These are phyloP conservation scores for Sebastes hubbsi DNA, from an alignment of 2,797 vertebrate species.

Conservation along the genomic window DNA sequence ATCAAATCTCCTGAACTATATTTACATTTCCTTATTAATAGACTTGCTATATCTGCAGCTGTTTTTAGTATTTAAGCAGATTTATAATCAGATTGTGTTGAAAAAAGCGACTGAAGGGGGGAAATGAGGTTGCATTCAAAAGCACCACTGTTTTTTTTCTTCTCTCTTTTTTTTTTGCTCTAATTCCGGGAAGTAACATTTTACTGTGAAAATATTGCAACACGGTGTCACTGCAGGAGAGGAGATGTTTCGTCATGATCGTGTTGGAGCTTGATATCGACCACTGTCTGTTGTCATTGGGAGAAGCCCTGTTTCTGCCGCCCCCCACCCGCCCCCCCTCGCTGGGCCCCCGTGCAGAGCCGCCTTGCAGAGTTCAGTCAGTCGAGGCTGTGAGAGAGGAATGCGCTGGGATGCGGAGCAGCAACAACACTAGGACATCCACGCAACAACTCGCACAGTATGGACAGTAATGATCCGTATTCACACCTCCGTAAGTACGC, in stretches of 20 bases:
- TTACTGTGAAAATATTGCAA: conserved; percentile 50
- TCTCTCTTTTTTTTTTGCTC: not conserved
- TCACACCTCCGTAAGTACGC: conserved; percentile 80
- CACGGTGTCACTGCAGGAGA: conserved; percentile 38
- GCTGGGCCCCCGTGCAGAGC: conserved; percentile 77
- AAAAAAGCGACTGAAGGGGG: no score
- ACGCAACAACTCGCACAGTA: conserved; percentile 72
- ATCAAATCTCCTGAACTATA: not conserved
- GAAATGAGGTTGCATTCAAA: not conserved
- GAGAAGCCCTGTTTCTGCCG: conserved; percentile 71
- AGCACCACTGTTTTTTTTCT: not conserved
- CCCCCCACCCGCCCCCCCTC: conserved; percentile 62
- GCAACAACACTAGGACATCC: conserved; percentile 68
- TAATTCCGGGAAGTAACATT: conserved; percentile 19
- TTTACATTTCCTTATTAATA: not conserved
- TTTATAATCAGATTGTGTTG: not conserved
- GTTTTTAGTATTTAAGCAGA: not conserved
- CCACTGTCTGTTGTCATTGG: conserved; percentile 78
- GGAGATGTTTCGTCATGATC: conserved; percentile 59
- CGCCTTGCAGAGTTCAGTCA: conserved; percentile 72
- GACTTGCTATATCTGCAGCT: not conserved
- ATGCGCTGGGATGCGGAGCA: conserved; percentile 82
- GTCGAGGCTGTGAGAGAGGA: conserved; percentile 76
- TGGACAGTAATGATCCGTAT: conserved; percentile 85
- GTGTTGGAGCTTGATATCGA: conserved; percentile 72